A percentile compares a stretch with the other conserved stretches of the same genome.
Conservation (phyloP, 1,140 invertebrate genomes). For the Trachelipus rathkii region DNA sequence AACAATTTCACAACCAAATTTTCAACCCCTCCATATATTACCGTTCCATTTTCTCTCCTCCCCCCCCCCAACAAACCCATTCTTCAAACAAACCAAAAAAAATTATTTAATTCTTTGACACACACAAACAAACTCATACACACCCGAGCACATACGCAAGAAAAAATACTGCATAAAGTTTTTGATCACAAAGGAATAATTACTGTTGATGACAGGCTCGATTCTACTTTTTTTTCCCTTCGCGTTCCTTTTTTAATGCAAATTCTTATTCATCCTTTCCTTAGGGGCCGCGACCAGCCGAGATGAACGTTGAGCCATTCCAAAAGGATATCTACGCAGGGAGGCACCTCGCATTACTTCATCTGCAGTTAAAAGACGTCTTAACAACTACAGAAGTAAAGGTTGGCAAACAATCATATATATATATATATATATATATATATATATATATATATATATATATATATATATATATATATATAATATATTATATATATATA, state of each 20-base stretch:
- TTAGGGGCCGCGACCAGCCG: slow-evolving; percentile 21
- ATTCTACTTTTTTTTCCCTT: neutral
- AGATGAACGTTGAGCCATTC: slow-evolving; percentile 49
- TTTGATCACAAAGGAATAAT: neutral
- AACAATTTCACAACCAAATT: too few species aligned
- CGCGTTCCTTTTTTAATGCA: neutral
- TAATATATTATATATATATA: too few species aligned
- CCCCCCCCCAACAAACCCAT: too few species aligned
- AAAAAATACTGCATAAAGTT: too few species aligned
- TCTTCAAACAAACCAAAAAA: too few species aligned
- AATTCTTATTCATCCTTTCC: neutral
- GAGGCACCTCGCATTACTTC: slow-evolving; percentile 72
- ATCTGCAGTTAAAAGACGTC: slow-evolving; percentile 57
- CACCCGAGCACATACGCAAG: too few species aligned
- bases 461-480: slow-evolving; percentile 8
- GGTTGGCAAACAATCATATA: slow-evolving; percentile 17
- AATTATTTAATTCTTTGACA: too few species aligned
- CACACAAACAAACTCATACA: too few species aligned
- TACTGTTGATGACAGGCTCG: neutral
- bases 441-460: neutral
- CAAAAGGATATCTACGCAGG: slow-evolving; percentile 76
- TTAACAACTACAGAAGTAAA: slow-evolving; percentile 26
- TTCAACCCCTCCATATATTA: too few species aligned
- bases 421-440: neutral
- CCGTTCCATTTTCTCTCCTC: too few species aligned